Evolutionary conservation across 2,888 invertebrate genomes (phyloP).

Genomic region (Eupeodes luniger): DNA sequence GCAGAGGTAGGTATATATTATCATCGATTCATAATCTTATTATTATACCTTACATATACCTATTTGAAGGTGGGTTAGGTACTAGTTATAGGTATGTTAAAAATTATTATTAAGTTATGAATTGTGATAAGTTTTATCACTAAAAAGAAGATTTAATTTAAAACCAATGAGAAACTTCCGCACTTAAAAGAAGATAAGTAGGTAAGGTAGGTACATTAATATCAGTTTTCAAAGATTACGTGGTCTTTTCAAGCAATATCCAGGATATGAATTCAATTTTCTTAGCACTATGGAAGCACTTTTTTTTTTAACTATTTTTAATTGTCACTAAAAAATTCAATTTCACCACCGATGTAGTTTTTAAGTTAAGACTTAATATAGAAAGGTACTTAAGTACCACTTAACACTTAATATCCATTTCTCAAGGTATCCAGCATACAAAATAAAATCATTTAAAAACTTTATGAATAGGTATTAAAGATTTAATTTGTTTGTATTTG

Average conservation of each 20-base stretch:
- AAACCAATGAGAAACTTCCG: constrained; percentile 35
- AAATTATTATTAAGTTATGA: neutral
- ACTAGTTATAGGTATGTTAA: neutral
- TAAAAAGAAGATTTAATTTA: neutral
- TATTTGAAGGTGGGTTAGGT: neutral
- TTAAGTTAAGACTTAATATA: neutral
- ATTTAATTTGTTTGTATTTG: too few relatives aligned
- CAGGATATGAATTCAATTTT: neutral
- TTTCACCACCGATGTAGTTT: neutral
- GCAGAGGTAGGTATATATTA: neutral
- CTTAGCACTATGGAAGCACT: neutral
- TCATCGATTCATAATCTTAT: constrained; percentile 31
- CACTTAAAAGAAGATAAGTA: neutral
- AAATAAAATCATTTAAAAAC: neutral
- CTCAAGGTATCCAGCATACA: constrained; percentile 6
- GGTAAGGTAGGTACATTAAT: neutral
- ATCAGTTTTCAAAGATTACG: constrained; percentile 26
- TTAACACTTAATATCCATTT: constrained; percentile 24
- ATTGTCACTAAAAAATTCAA: neutral
- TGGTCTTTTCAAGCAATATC: constrained; percentile 18
- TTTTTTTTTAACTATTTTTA: neutral
- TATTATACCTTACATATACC: too few relatives aligned
- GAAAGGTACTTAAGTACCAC: neutral
- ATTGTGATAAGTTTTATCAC: constrained; percentile 12
- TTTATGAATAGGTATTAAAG: too few relatives aligned